Base-by-base conservation (phyloP, 1,140 invertebrate species). In the Orchesella cincta region DNA sequence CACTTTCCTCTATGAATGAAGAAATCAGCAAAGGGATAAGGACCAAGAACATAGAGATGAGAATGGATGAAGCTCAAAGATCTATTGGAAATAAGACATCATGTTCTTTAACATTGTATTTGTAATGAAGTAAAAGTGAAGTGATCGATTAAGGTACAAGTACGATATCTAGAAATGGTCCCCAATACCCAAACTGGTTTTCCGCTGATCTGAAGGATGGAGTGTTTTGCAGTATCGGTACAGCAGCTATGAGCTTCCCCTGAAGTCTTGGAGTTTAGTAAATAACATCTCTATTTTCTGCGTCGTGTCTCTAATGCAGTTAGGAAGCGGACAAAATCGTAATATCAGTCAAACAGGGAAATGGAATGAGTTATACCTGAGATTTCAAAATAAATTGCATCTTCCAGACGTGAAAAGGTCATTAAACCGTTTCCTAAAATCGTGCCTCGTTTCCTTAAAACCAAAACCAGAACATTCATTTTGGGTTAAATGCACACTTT, bases 401-500 rank as follows among this genome's bases (percentile, higher is more conserved):
- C 28, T 12, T 67, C 28, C 23, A 23, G 62, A 67, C 62, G 23
- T 33, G 62, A 33, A 67, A 67, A 67, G 62, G 62, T 67, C 62
- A 67, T 67, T 67, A 67, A 67, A 67, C 12, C 62, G 62, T 67
- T 67, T 67, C 23, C 62, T 67, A 67, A 23, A 67, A 67, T 67
- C 62, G 62, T 67, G 62, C 31, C 23, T 67, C 5, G 62, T 67
- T 29, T 67, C 23, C 62, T 67, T 29, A 57, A 57, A 23, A 57
- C 14, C 54, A n/a, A 57, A 57, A 57, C n/a, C 54, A 23, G 54
- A 23, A 57, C 54, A 57, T 57, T 57, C 26, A 18, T 23, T 57
- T 46, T 18, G 23, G 54, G 54, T 57, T 57, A 18, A 57, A 57
- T 57, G 54, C 23, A 57, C 5, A n/a, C 8, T 28, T 62, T 26